Conservation (phyloP, 2,113 vertebrate species). For the Peucedramus taeniatus region DNA sequence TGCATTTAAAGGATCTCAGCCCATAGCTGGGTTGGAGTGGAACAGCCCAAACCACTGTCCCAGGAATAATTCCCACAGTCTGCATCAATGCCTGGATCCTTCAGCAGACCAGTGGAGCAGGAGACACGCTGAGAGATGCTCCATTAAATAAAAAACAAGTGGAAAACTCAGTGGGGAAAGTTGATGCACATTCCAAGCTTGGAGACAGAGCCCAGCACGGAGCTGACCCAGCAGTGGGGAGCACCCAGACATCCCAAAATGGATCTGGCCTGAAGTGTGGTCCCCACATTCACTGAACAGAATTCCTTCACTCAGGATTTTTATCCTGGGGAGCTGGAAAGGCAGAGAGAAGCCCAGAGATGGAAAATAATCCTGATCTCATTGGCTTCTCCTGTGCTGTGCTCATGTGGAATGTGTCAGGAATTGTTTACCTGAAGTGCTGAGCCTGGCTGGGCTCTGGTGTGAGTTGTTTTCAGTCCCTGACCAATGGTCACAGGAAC, state of each 20-base stretch:
- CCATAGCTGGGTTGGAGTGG: not conserved
- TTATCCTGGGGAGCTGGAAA: too few species aligned
- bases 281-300: too few species aligned
- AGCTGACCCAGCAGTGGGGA: accelerated
- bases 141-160: not conserved
- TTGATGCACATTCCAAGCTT: accelerated
- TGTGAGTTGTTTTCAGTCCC: too few species aligned
- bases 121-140: not conserved
- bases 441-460: too few species aligned
- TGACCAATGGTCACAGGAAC: too few species aligned
- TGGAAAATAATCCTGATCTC: too few species aligned
- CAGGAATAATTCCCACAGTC: not conserved
- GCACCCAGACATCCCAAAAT: not conserved
- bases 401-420: too few species aligned
- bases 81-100: not conserved
- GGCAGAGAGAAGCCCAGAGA: too few species aligned
- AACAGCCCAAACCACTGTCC: not conserved
- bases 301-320: too few species aligned
- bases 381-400: too few species aligned
- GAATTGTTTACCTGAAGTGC: too few species aligned
- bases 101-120: not conserved
- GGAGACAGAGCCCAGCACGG: not conserved
- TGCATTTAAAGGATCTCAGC: not conserved
- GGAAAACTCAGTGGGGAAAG: not conserved
- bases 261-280: too few species aligned